phyloP scores from a whole-genome alignment of 1,140 invertebrate species.

The Hetaerina americana region DNA sequence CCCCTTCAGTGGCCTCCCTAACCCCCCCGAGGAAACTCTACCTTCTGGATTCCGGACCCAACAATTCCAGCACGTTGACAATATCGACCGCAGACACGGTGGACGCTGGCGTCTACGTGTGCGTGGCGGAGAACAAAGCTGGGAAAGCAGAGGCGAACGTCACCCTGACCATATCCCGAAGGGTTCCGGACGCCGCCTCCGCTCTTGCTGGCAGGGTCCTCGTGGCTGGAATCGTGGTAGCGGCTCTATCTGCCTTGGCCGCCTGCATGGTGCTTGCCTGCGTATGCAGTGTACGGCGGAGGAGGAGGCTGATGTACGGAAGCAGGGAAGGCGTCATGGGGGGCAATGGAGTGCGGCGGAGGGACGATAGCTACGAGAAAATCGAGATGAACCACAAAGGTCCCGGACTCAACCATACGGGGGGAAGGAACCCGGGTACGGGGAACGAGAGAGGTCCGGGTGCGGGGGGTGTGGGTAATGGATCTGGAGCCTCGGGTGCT shows the following conservation, averaged over 20 bases:
- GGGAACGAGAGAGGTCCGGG: background rate
- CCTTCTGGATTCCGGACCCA: constrained; percentile 22
- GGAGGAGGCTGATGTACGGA: constrained; percentile 16
- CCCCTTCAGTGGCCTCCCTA: constrained; percentile 35
- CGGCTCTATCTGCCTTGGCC: constrained; percentile 37
- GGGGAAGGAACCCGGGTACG: constrained; percentile 7
- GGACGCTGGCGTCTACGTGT: constrained; percentile 59
- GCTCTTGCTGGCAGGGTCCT: constrained; percentile 37
- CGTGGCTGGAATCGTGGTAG: constrained; percentile 41
- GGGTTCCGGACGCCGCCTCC: constrained; percentile 26
- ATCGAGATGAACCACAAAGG: constrained; percentile 50
- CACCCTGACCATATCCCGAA: constrained; percentile 46
- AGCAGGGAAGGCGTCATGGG: constrained; percentile 20
- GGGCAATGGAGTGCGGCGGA: constrained; percentile 23
- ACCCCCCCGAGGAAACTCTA: constrained; percentile 24
- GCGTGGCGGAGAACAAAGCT: constrained; percentile 62
- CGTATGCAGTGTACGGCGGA: constrained; percentile 36
- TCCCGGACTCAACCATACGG: constrained; percentile 11
- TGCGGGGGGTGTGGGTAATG: constrained; percentile 24
- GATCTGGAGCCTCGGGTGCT: constrained; percentile 19
- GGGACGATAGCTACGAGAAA: constrained; percentile 52
- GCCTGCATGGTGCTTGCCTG: constrained; percentile 45
- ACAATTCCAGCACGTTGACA: constrained; percentile 46
- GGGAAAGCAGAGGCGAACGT: constrained; percentile 55
- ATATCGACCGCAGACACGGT: constrained; percentile 51